A percentile compares a stretch with the other conserved stretches of the same genome.
phyloP scores from a whole-genome alignment of 2,797 vertebrate species.

The Phataginus tetradactyla region DNA sequence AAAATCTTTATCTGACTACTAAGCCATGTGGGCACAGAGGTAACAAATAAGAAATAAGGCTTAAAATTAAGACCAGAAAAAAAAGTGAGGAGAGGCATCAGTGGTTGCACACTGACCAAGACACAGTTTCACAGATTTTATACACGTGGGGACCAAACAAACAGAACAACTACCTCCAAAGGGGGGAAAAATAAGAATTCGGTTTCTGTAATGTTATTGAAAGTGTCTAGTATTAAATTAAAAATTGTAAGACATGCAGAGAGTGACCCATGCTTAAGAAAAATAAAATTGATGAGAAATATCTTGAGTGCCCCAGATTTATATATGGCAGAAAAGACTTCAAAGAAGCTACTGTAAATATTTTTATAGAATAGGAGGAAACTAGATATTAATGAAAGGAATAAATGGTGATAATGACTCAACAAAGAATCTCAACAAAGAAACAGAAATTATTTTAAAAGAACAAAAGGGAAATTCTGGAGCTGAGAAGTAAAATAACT shows the following conservation, averaged over 20 bases:
- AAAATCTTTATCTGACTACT: neutral
- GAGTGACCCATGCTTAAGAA: neutral
- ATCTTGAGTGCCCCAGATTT: neutral
- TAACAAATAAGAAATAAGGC: neutral
- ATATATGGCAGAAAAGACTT: neutral
- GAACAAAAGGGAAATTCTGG: neutral
- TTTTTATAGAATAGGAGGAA: conserved; percentile 9
- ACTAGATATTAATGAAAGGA: neutral
- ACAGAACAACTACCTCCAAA: neutral
- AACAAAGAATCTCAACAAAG: neutral
- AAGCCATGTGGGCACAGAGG: neutral
- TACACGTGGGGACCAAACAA: neutral
- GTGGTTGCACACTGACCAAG: neutral
- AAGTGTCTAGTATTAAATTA: conserved; percentile 7
- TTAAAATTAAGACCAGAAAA: neutral
- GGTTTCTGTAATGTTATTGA: neutral
- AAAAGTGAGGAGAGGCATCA: neutral
- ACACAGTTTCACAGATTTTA: neutral
- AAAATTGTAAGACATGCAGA: neutral
- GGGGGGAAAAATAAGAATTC: neutral
- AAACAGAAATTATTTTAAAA: neutral
- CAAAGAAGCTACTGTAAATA: neutral
- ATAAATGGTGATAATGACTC: neutral
- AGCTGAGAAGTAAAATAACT: neutral
- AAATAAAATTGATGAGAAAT: neutral